phyloP scores from a whole-genome alignment of 30 jellyfish, hydroid and myxozoan species.

The Hydractinia symbiolongicarpus region DNA sequence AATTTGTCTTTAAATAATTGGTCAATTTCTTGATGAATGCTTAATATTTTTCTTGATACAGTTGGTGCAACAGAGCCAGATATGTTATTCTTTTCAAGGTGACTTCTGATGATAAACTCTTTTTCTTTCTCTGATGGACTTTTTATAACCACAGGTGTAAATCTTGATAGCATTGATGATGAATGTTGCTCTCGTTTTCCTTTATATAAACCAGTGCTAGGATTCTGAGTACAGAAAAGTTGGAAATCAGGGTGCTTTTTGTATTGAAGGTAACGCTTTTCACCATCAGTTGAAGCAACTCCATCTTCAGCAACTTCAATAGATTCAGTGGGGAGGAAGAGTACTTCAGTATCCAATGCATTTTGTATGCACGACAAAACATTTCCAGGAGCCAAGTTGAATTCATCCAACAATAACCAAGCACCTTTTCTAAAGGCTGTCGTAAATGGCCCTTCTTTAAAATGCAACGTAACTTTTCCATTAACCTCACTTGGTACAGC shows the following conservation, averaged over 20 bases:
- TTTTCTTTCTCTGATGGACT: background rate
- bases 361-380: constrained; percentile 7
- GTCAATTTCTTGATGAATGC: constrained; percentile 5
- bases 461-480: background rate
- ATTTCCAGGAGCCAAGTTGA: constrained; percentile 21
- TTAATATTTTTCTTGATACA: background rate
- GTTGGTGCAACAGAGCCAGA: background rate
- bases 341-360: constrained; percentile 14
- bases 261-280: constrained; percentile 1
- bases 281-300: constrained; percentile 2
- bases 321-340: constrained; percentile 12
- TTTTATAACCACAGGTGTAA: background rate
- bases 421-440: constrained; percentile 12
- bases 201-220: constrained; percentile 9
- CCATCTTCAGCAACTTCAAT: background rate
- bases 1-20: background rate
- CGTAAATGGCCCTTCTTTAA: constrained; percentile 17
- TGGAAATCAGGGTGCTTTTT: constrained; percentile 9
- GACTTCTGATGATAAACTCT: background rate
- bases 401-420: constrained; percentile 16
- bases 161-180: constrained; percentile 21
- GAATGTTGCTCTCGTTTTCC: constrained; percentile 20
- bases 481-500: constrained; percentile 15
- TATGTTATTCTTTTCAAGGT: background rate
- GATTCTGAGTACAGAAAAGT: constrained; percentile 17